phyloP scores from a whole-genome alignment of 2,113 vertebrate species.

The Ochotona curzoniae region DNA sequence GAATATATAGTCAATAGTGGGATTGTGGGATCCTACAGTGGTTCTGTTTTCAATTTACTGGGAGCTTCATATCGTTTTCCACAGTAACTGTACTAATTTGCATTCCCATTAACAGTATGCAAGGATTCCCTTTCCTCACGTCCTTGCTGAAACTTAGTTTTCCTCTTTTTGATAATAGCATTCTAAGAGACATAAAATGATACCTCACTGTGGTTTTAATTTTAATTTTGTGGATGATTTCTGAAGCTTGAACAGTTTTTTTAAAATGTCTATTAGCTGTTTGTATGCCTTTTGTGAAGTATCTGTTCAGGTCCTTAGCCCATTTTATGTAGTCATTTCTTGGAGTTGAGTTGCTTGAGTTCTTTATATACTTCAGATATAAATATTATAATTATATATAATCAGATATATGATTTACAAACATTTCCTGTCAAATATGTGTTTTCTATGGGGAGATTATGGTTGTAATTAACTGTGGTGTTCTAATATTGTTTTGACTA shows the following conservation, averaged over 20 bases:
- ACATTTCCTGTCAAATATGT: neutral
- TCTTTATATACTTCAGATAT: neutral
- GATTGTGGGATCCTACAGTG: neutral
- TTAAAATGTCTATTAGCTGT: neutral
- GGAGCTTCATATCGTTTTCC: neutral
- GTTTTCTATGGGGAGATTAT: conserved; percentile 39
- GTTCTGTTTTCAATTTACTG: neutral
- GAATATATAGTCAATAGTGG: neutral
- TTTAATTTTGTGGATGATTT: neutral
- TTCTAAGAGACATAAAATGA: neutral
- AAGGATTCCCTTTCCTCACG: neutral
- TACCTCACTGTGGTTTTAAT: neutral
- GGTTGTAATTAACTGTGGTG: neutral
- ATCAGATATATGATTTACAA: neutral
- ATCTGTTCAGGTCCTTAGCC: neutral
- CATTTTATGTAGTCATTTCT: neutral
- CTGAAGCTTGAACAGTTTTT: neutral
- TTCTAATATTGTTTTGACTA: conserved; percentile 31
- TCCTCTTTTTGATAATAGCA: neutral
- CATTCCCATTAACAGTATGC: neutral
- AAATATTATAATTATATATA: neutral
- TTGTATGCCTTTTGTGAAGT: neutral
- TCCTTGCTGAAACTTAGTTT: neutral
- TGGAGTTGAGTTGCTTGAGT: neutral
- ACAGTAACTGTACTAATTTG: neutral